A percentile compares a stretch with the other conserved stretches of the same genome.
Conservation (phyloP, 2,113 vertebrate species). For the Entelurus aequoreus region DNA sequence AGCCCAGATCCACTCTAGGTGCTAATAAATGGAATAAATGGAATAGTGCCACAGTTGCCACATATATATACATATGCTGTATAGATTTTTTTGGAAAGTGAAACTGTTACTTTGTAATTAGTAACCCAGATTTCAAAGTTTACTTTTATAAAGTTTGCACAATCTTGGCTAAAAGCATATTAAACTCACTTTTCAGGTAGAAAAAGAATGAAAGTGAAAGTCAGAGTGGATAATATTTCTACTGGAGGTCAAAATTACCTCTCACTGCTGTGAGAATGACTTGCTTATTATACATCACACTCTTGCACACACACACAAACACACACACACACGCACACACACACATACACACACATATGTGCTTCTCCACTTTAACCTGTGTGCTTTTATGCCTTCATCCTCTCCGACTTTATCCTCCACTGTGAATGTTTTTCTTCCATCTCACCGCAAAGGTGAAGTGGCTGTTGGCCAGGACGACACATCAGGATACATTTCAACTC, state of each 20-base stretch:
- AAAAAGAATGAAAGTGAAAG: slow-evolving; percentile 10
- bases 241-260: slow-evolving; percentile 29
- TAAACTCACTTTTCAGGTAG: slow-evolving; percentile 9
- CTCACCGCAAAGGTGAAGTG: slow-evolving; percentile 47
- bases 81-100: no score
- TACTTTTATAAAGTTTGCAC: neutral
- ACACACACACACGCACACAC: slow-evolving; percentile 29
- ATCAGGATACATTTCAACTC: slow-evolving; percentile 60
- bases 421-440: slow-evolving; percentile 42
- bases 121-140: no score
- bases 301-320: slow-evolving; percentile 2
- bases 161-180: neutral
- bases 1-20: no score
- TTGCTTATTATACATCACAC: slow-evolving; percentile 42
- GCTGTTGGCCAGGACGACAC: slow-evolving; percentile 39
- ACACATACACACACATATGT: slow-evolving; percentile 27
- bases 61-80: no score
- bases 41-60: no score
- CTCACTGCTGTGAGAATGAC: slow-evolving; percentile 34
- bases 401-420: slow-evolving; percentile 15
- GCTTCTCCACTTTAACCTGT: slow-evolving; percentile 14
- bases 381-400: slow-evolving; percentile 36
- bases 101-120: no score
- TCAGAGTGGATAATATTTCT: slow-evolving; percentile 36
- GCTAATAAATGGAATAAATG: no score